phyloP scores from a whole-genome alignment of 1,140 invertebrate genomes.

The Meloidogyne floridensis region DNA sequence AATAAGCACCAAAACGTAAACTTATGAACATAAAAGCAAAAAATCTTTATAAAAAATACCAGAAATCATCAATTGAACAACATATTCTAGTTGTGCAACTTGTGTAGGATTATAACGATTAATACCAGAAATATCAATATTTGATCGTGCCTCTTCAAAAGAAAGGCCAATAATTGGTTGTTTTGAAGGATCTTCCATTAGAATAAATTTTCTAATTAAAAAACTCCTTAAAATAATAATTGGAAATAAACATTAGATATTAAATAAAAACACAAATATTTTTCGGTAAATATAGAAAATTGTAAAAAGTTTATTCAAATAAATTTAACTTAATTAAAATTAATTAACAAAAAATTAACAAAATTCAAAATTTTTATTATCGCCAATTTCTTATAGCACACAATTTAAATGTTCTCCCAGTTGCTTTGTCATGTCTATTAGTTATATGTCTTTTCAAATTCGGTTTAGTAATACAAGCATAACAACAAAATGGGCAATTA shows the following conservation, averaged over 20 bases:
- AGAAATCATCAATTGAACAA: conserved; percentile 48
- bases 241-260: neutral
- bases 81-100: conserved; percentile 43
- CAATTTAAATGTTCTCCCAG: neutral
- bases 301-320: too few species aligned
- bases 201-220: neutral
- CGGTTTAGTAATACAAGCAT: conserved; percentile 79
- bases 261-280: neutral
- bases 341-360: neutral
- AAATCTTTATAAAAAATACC: neutral
- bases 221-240: neutral
- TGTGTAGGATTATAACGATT: conserved; percentile 57
- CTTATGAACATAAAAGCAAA: too few species aligned
- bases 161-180: conserved; percentile 35
- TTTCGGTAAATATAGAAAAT: too few species aligned
- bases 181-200: conserved; percentile 18
- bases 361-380: neutral
- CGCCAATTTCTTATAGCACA: conserved; percentile 4
- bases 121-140: conserved; percentile 50
- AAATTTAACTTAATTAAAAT: neutral
- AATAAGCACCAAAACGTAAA: too few species aligned
- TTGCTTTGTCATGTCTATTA: conserved; percentile 47
- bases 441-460: conserved; percentile 60
- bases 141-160: conserved; percentile 52
- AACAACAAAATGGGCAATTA: conserved; percentile 89